Evolutionary conservation across 2,113 vertebrate species (phyloP).

Genomic region (Chauna torquata): DNA sequence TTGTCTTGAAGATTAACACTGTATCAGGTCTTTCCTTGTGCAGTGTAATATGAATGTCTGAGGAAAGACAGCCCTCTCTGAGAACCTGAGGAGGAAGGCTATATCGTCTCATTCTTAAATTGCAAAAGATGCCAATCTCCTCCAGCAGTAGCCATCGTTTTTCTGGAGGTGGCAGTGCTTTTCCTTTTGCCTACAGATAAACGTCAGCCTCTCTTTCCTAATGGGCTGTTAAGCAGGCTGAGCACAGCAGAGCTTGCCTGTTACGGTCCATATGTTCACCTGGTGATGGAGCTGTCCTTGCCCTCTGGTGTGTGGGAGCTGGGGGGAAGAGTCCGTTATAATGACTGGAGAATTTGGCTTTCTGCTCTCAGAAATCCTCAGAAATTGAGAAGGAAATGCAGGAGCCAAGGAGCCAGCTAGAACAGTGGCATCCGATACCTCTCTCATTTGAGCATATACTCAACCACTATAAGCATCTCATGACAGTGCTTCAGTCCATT

Average conservation of each 20-base stretch:
- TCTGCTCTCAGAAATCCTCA: conserved; percentile 49
- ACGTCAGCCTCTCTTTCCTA: background rate
- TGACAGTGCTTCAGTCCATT: conserved; percentile 39
- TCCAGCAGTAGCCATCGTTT: background rate
- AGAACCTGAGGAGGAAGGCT: background rate
- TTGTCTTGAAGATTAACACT: background rate
- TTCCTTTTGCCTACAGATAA: background rate
- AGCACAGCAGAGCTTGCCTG: background rate
- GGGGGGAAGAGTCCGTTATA: background rate
- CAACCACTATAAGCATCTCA: conserved; percentile 59
- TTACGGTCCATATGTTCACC: background rate
- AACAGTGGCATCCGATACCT: conserved; percentile 66
- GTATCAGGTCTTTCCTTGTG: background rate
- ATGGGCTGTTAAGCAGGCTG: too few relatives aligned
- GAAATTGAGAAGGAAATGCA: conserved; percentile 51
- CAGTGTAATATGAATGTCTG: background rate
- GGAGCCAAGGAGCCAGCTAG: background rate
- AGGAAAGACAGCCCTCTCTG: background rate
- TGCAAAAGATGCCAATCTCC: background rate
- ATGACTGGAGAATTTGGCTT: background rate
- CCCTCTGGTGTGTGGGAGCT: background rate
- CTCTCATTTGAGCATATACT: conserved; percentile 71
- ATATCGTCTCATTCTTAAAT: background rate
- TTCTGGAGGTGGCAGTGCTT: background rate
- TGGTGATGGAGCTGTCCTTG: background rate